Base-by-base conservation (phyloP, 2,113 vertebrate genomes). In the Catharus minimus region DNA sequence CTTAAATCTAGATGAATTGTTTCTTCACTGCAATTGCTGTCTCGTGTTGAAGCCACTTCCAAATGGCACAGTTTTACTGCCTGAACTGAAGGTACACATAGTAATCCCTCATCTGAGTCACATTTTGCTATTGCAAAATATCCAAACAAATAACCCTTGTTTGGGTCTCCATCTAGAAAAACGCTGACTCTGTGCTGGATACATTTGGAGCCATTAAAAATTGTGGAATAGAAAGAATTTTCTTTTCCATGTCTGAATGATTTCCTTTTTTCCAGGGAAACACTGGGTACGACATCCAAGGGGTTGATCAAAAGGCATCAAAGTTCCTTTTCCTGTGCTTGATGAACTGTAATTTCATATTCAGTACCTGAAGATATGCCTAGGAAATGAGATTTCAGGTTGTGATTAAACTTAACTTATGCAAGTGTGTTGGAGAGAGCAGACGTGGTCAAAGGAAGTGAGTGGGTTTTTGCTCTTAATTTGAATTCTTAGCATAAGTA, bases 111-210 rank as follows among this genome's bases (percentile, higher is more conserved):
- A 18, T 67, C 69, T 55, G 77, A 43, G 66, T 95, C 93, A 89
- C 30, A 0, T 23, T 94, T 53, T 61, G 13, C 33, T 87, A 39
- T 92, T 92, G 81, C 90, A 92, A 89, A 94, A 94, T 50, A 71
- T 23, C 43, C 32, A 38, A 38, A 94, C 86, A 95, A 92, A 30
- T 84, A 66, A 85, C 78, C 78, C 93, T 93, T 95, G 77, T 93
- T 78, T 84, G 39, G 24, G 43, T 68, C 60, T 89, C 64, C 12
- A 19, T 85, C 12, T 4, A 55, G 72, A 92, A 92, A 73, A 43
- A 24, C 0, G 1, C 53, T 10, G 36, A 82, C n/a, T 82, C 69
- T 74, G 61, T 32, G 43, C 33, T 43, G 43, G 55, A 43, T 64
- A 16, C 3, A 8, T 58, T 47, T 69, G 58, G n/a, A 75, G 30